A percentile compares a stretch with the other conserved stretches of the same genome.
Conservation (phyloP, 2,113 vertebrate genomes). For the Phaethon lepturus region DNA sequence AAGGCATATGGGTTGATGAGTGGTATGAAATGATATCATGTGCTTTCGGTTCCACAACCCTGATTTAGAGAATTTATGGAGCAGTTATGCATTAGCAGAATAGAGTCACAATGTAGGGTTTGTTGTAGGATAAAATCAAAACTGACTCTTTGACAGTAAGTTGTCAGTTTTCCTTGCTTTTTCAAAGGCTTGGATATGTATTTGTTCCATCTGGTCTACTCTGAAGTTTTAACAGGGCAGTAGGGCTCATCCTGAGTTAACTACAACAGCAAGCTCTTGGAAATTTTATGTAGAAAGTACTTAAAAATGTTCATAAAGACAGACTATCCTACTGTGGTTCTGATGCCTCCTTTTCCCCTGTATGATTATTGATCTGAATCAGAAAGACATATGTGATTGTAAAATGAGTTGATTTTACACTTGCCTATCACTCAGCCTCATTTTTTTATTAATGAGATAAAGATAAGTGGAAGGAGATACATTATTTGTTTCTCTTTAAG, state of each 20-base stretch:
- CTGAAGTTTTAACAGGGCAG: background rate
- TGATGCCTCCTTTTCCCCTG: background rate
- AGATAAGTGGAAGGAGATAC: background rate
- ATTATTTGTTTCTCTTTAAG: background rate
- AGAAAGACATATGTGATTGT: background rate
- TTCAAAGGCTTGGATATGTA: background rate
- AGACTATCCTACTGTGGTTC: background rate
- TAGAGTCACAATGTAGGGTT: fast-evolving
- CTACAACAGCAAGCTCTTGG: background rate
- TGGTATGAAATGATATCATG: background rate
- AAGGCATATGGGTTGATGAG: background rate
- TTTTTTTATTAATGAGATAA: background rate
- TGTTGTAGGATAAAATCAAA: background rate
- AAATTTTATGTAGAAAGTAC: background rate
- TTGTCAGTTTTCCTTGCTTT: background rate
- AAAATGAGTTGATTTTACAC: background rate
- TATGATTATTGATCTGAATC: background rate
- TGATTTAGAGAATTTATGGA: background rate
- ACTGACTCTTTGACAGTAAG: background rate
- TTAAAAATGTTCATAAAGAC: background rate
- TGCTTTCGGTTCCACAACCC: background rate
- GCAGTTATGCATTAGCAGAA: background rate
- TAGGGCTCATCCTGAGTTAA: background rate
- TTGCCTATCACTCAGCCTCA: background rate
- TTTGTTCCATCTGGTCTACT: background rate